phyloP scores from a whole-genome alignment of 2,797 vertebrate genomes.

The Heliangelus exortis region DNA sequence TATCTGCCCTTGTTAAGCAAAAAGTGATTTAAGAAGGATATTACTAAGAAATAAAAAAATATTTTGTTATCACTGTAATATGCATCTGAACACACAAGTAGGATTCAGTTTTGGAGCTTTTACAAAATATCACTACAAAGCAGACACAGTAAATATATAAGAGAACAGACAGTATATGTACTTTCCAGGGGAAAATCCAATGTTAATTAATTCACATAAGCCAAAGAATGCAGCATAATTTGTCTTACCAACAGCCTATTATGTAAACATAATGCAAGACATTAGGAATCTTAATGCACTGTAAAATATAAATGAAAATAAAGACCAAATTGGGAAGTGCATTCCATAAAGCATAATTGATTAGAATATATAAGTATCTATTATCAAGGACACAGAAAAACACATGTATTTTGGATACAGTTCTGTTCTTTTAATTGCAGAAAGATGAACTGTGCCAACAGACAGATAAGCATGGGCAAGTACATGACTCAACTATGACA shows the following conservation, averaged over 20 bases:
- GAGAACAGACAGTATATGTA: background rate
- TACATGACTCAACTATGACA: background rate
- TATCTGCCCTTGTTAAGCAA: background rate
- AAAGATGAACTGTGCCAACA: background rate
- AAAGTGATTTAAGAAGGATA: background rate
- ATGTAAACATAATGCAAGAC: background rate
- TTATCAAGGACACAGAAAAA: background rate
- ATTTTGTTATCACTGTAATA: background rate
- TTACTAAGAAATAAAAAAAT: background rate
- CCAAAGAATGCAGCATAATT: background rate
- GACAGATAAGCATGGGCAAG: background rate
- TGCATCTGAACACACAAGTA: background rate
- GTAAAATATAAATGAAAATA: background rate
- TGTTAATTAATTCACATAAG: conserved; percentile 8
- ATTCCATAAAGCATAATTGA: background rate
- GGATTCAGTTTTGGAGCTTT: background rate
- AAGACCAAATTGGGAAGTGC: background rate
- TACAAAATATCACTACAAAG: background rate
- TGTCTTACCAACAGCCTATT: background rate
- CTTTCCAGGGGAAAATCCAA: background rate
- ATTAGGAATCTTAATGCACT: background rate
- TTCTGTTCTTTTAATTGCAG: background rate
- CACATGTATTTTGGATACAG: background rate
- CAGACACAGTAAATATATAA: background rate
- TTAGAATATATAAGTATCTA: background rate